Evolutionary conservation across 1,140 invertebrate species (phyloP).

Genomic region (Laupala kohalensis): DNA sequence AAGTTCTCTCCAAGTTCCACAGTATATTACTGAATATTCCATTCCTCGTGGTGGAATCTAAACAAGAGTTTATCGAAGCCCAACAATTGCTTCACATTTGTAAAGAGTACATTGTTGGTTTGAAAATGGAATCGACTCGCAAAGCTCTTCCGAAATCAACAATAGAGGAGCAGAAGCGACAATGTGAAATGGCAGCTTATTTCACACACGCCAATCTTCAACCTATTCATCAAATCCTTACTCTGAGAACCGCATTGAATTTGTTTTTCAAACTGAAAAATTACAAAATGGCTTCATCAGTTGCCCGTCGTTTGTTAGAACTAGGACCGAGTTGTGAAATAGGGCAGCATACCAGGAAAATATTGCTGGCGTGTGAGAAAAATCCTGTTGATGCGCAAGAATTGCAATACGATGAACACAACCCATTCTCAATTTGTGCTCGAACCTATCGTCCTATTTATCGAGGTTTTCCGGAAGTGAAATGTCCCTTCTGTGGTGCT

Average conservation of each 20-base stretch:
- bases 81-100: slow-evolving; percentile 88
- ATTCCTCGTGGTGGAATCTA: slow-evolving; percentile 82
- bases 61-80: slow-evolving; percentile 80
- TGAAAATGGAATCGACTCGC: slow-evolving; percentile 84
- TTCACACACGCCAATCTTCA: slow-evolving; percentile 97
- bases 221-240: slow-evolving; percentile 90
- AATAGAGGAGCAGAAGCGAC: slow-evolving; percentile 77
- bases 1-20: slow-evolving; percentile 83
- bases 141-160: slow-evolving; percentile 83
- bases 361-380: slow-evolving; percentile 87
- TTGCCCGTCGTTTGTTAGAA: slow-evolving; percentile 85
- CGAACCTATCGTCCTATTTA: slow-evolving; percentile 88
- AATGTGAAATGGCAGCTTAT: slow-evolving; percentile 95
- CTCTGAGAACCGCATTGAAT: slow-evolving; percentile 90
- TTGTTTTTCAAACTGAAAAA: slow-evolving; percentile 97
- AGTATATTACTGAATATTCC: slow-evolving; percentile 73
- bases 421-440: slow-evolving; percentile 93
- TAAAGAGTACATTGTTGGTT: slow-evolving; percentile 72
- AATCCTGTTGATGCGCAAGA: slow-evolving; percentile 80
- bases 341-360: slow-evolving; percentile 86
- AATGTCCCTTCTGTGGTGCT: slow-evolving; percentile 86
- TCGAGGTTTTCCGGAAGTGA: slow-evolving; percentile 85
- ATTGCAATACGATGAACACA: slow-evolving; percentile 91
- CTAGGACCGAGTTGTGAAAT: slow-evolving; percentile 89
- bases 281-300: slow-evolving; percentile 86